Percentiles rank a stretch among this genome's conserved stretches.
Evolutionary conservation across 2,888 invertebrate species (phyloP).

Genomic region (Tetrapedia diversipes): DNA sequence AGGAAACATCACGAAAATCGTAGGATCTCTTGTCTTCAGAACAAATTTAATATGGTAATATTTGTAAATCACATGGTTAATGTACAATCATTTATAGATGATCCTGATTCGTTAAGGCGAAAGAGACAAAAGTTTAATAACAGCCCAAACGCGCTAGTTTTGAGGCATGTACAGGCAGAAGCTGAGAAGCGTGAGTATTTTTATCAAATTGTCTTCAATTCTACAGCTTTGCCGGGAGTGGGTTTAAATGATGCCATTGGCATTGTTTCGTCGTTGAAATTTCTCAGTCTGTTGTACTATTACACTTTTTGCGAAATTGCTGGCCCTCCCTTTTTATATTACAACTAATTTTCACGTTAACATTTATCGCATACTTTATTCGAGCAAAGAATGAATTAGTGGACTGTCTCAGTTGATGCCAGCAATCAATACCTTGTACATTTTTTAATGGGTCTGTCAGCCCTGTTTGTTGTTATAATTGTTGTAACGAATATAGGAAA

Average conservation of each 20-base stretch:
- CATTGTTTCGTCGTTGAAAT: constrained; percentile 40
- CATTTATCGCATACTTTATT: constrained; percentile 26
- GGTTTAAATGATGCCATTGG: constrained; percentile 56
- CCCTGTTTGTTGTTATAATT: constrained; percentile 65
- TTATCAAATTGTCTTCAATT: constrained; percentile 60
- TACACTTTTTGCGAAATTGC: constrained; percentile 20
- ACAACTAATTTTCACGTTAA: constrained; percentile 49
- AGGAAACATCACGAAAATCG: constrained; percentile 6
- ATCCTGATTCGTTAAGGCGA: constrained; percentile 86
- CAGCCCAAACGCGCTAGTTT: constrained; percentile 83
- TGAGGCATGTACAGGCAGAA: constrained; percentile 83
- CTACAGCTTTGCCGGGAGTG: constrained; percentile 71
- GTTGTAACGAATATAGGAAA: constrained; percentile 56
- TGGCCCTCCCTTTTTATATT: constrained; percentile 30
- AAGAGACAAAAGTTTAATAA: constrained; percentile 85
- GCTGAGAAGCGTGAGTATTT: constrained; percentile 84
- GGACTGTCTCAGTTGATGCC: constrained; percentile 39
- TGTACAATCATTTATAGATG: constrained; percentile 85
- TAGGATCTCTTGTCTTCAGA: constrained; percentile 64
- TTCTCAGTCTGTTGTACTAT: constrained; percentile 33
- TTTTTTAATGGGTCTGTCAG: constrained; percentile 37
- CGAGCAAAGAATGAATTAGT: constrained; percentile 27
- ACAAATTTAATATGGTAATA: constrained; percentile 53
- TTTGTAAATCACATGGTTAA: constrained; percentile 59
- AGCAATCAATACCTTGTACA: constrained; percentile 46